Evolutionary conservation across 2,113 vertebrate species (phyloP), one percentile per base, ranked within the genome.

Genomic region (Periophthalmodon schlosseri): DNA sequence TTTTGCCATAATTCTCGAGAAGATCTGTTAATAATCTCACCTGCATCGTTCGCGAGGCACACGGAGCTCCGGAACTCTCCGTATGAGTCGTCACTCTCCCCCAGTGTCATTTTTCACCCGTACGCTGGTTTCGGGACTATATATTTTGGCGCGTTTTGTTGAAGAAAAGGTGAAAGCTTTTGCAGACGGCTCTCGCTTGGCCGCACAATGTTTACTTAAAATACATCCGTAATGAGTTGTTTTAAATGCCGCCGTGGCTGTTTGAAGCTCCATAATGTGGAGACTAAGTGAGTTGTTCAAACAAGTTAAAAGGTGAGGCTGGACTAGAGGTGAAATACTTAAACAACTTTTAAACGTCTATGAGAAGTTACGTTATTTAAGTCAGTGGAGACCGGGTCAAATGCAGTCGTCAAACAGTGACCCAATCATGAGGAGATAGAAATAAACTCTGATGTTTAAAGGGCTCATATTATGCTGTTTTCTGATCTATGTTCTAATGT

Each of bases 11-110:
- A 87, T 90, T 79, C 74, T 77, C 44, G 72, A 70, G 70, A 86
- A 85, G 65, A 69, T 85, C 49, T 84, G 86, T 91, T 87, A 82
- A 89, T 87, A 82, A 80, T 90, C 79, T 88, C 63, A 75, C 86
- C 86, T 74, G 70, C 69, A 46, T 81, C 81, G 70, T 70, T 76
- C 77, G 84, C 63, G 81, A 85, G 67, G 68, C 57, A 49, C 74
- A 77, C 2, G 28, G 56, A 81, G 61, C n/a, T 20, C 63, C 5
- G 58, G 57, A 70, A 81, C 68, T 77, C 70, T 84, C 77, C 58
- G 69, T 78, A 75, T 84, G 47, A 61, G 74, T 77, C 65, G 39
- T 65, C 34, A 39, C 18, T 18, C 33, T 65, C 18, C 18, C 33
- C 20, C 34, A 20, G 18, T 20, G 34, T 36, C 44, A 39, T 65